phyloP scores from a whole-genome alignment of 2,113 vertebrate genomes.

The Seriola aureovittata region DNA sequence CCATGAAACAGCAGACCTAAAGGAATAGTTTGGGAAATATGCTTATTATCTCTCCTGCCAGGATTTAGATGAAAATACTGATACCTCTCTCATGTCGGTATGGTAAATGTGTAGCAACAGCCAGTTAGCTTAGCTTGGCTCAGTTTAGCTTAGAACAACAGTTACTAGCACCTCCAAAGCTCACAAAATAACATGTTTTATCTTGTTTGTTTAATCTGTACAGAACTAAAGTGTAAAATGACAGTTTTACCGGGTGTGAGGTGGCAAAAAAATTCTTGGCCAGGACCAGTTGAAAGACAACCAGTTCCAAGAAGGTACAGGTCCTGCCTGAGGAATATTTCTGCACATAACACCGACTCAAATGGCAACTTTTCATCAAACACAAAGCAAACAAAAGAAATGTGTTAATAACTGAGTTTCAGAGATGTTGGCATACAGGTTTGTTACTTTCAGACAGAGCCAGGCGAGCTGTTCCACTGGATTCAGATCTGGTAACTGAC shows the following conservation, averaged over 20 bases:
- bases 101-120: background rate
- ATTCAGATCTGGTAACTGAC: no score
- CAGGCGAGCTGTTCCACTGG: no score
- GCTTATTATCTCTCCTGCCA: background rate
- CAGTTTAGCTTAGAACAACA: background rate
- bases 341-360: no score
- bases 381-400: no score
- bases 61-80: background rate
- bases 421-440: no score
- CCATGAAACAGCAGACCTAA: slow-evolving; percentile 1
- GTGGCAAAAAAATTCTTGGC: no score
- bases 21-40: background rate
- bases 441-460: no score
- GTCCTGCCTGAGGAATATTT: background rate
- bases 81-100: background rate
- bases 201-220: background rate
- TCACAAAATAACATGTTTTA: background rate
- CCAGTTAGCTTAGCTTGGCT: background rate
- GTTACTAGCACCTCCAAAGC: background rate
- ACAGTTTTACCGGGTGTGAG: no score
- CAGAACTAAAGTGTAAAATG: no score
- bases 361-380: no score
- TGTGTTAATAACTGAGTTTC: no score
- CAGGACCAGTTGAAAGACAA: background rate
- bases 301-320: background rate